Percentiles rank a stretch among this genome's conserved stretches.
Conservation (phyloP, 2,888 invertebrate genomes). For the Smittia sp. region DNA sequence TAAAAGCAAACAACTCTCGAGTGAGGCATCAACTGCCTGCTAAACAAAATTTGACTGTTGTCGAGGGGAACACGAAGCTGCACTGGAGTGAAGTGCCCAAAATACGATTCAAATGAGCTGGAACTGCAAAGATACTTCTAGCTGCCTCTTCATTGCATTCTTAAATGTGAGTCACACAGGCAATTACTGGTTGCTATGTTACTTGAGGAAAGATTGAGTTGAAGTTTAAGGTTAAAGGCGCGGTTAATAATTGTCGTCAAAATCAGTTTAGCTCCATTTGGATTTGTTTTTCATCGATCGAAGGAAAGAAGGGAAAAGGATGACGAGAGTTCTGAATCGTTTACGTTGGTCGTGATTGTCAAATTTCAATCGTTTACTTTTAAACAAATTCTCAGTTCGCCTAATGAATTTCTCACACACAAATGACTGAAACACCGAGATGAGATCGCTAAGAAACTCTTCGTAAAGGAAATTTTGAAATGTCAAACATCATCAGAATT, state of each 20-base stretch:
- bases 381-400: background rate
- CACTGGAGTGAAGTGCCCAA: background rate
- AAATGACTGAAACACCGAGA: slow-evolving; percentile 24
- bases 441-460: background rate
- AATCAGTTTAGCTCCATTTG: slow-evolving; percentile 41
- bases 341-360: background rate
- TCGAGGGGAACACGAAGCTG: background rate
- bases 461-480: background rate
- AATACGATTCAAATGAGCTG: background rate
- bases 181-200: background rate
- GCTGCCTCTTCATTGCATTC: background rate
- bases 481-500: too few species aligned
- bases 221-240: background rate
- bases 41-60: background rate
- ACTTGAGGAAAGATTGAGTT: background rate
- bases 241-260: background rate
- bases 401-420: background rate
- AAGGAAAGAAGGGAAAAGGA: background rate
- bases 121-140: slow-evolving; percentile 5
- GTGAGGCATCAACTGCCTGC: background rate
- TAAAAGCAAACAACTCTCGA: slow-evolving; percentile 1
- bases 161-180: background rate
- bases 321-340: background rate
- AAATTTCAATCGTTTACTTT: background rate
- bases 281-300: slow-evolving; percentile 11